Evolutionary conservation across 1,140 invertebrate genomes (phyloP), one percentile per base, ranked within the genome.

Genomic region (Stegodyphus mimosarum): DNA sequence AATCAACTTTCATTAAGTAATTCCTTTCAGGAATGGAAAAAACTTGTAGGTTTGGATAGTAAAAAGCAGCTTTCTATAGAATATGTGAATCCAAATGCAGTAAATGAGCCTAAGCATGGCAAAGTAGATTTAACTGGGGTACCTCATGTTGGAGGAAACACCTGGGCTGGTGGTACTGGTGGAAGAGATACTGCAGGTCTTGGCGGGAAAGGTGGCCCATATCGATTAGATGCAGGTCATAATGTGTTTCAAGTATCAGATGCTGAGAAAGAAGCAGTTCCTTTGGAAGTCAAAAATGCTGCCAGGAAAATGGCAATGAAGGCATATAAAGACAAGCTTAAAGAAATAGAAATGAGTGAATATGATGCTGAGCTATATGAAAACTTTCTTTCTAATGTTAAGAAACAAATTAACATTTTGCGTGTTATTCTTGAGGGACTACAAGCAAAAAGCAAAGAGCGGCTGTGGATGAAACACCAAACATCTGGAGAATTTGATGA

Each of bases 401-500:
- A 86, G 33, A 86, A 88, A 9, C 89, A 94, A 91, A 92, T 92
- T 86, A 91, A 93, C 89, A 90, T 92, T 18, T 89, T 94, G 51
- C 89, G 92, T 52, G 92, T 93, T 0, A 92, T 95, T 83, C 89
- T 94, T 5, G 92, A 92, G 73, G 92, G 94, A 87, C 80, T 92
- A n/a, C 83, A 88, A 92, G 96, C 97, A 0, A 97, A 97, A 91
- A 95, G 94, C 87, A 97, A 97, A 88, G 98, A 99, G 89, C 92
- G 98, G 9, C 95, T 97, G 88, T 99, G 98, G 98, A 92, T 94
- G 50, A 93, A 94, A 86, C 95, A 98, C 91, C 96, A 97, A 91
- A 97, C 97, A 0, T 94, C 95, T 71, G 98, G 98, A 0, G 98
- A 99, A 90, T 91, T 99, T 50, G 98, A 99, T 89, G 98, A 99